Evolutionary conservation across 2,113 vertebrate species (phyloP).

Genomic region (Nerophis lumbriciformis): DNA sequence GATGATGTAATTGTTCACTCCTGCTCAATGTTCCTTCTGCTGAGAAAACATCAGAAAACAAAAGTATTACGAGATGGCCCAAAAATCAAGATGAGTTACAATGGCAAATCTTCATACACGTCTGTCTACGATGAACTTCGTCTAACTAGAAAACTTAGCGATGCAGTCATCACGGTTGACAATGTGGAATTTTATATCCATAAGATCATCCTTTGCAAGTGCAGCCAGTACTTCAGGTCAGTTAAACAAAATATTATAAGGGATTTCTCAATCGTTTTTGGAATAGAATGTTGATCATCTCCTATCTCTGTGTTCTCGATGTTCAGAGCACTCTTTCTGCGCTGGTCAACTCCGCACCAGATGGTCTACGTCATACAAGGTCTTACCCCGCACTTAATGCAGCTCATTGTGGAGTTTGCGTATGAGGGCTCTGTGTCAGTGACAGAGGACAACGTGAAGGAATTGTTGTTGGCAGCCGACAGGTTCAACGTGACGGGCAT

Average conservation of each 20-base stretch:
- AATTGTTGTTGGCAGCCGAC: constrained; percentile 74
- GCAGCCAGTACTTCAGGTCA: constrained; percentile 37
- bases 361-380: constrained; percentile 9
- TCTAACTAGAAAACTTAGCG: constrained; percentile 13
- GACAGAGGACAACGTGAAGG: constrained; percentile 66
- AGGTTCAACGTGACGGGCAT: constrained; percentile 74
- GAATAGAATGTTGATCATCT: background rate
- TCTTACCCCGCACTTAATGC: constrained; percentile 23
- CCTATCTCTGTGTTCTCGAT: background rate
- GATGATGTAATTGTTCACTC: background rate
- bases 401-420: constrained; percentile 41
- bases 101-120: constrained; percentile 3
- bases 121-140: constrained; percentile 20
- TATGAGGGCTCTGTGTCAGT: constrained; percentile 46
- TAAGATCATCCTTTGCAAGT: constrained; percentile 35
- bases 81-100: constrained; percentile 4
- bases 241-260: background rate
- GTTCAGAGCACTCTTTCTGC: constrained; percentile 17
- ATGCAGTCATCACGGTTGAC: constrained; percentile 19
- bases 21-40: background rate
- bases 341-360: constrained; percentile 16
- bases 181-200: constrained; percentile 13
- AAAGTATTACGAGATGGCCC: constrained; percentile 1
- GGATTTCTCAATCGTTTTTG: background rate
- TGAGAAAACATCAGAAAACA: background rate